phyloP scores from a whole-genome alignment of 2,888 invertebrate species.

The Odontomyia ornata region DNA sequence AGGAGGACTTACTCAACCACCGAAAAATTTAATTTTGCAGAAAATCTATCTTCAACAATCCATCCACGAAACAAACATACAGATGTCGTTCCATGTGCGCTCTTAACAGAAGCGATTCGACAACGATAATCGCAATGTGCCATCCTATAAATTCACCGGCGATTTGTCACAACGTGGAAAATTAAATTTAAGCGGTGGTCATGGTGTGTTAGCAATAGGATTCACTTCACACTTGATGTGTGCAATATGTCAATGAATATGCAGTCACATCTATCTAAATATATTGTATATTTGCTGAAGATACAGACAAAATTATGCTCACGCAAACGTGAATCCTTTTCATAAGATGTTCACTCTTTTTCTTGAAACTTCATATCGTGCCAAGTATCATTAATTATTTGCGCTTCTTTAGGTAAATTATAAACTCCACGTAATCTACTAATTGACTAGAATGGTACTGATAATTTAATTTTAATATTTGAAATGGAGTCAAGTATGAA shows the following conservation, averaged over 20 bases:
- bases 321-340: slow-evolving; percentile 13
- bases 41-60: background rate
- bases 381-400: slow-evolving; percentile 39
- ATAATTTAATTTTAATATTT: too few relatives aligned
- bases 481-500: too few relatives aligned
- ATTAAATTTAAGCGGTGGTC: slow-evolving; percentile 50
- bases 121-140: slow-evolving; percentile 51
- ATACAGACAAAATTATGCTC: too few relatives aligned
- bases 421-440: slow-evolving; percentile 35
- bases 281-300: too few relatives aligned
- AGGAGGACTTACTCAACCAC: too few relatives aligned
- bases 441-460: slow-evolving; percentile 33
- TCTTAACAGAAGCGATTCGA: slow-evolving; percentile 36
- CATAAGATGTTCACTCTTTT: slow-evolving; percentile 14
- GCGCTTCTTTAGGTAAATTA: slow-evolving; percentile 42
- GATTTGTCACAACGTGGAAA: slow-evolving; percentile 51
- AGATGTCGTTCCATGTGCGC: background rate
- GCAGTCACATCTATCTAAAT: background rate
- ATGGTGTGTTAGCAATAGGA: slow-evolving; percentile 48
- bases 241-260: background rate
- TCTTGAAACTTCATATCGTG: slow-evolving; percentile 5
- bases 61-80: background rate
- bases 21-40: background rate
- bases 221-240: slow-evolving; percentile 30
- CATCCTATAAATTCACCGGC: slow-evolving; percentile 51